Evolutionary conservation across 2,797 vertebrate genomes (phyloP).

Genomic region (Podargus strigoides): DNA sequence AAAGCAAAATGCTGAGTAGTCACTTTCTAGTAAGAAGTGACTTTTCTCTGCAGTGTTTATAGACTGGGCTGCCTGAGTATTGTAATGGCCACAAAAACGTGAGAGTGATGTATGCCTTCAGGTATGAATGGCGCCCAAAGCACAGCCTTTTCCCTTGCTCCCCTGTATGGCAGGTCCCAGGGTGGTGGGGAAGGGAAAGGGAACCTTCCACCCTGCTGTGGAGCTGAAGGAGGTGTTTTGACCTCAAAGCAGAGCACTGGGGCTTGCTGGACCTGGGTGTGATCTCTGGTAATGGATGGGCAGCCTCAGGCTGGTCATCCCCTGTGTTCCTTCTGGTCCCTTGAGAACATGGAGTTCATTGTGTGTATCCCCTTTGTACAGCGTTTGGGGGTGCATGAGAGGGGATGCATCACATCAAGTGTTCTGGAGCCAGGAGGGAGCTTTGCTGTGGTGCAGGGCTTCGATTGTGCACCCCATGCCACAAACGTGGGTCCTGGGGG

Average conservation of each 20-base stretch:
- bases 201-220: not conserved
- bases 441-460: not conserved
- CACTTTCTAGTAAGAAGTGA: not conserved
- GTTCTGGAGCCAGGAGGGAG: not conserved
- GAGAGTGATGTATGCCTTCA: not conserved
- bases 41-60: not conserved
- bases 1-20: not conserved
- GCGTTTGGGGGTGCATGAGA: not conserved
- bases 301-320: not conserved
- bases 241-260: not conserved
- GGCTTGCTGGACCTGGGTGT: not conserved
- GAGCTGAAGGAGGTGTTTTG: not conserved
- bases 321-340: not conserved
- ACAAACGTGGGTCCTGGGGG: rapidly evolving
- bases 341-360: not conserved
- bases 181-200: not conserved
- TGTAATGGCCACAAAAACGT: not conserved
- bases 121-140: not conserved
- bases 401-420: not conserved
- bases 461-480: rapidly evolving
- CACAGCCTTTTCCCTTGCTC: not conserved
- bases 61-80: not conserved
- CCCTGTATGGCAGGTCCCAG: not conserved
- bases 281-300: not conserved
- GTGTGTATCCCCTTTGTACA: rapidly evolving